Conservation (phyloP, 2,797 vertebrate species). For the Leptatherina wallacei region DNA sequence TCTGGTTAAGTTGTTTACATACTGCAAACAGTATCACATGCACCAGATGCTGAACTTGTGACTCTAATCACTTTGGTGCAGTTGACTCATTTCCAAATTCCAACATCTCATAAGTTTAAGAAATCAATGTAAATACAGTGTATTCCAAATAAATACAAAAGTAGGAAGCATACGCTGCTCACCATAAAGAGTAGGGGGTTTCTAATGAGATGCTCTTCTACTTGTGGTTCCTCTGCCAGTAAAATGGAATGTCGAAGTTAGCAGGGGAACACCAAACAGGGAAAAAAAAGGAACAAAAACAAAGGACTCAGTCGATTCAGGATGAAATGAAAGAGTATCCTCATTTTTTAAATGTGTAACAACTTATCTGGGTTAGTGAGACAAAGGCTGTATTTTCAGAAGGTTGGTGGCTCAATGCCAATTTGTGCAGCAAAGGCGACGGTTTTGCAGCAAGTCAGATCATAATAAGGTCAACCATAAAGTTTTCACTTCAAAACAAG, state of each 20-base stretch:
- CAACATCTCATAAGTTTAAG: too few relatives aligned
- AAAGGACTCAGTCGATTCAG: background rate
- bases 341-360: background rate
- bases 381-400: too few relatives aligned
- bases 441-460: background rate
- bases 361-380: too few relatives aligned
- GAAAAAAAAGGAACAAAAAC: background rate
- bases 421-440: too few relatives aligned
- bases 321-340: background rate
- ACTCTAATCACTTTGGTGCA: background rate
- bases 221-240: conserved; percentile 1
- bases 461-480: background rate
- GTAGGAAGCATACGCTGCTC: background rate
- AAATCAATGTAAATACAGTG: too few relatives aligned
- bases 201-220: background rate
- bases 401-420: too few relatives aligned
- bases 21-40: accelerated
- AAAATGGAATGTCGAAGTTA: background rate
- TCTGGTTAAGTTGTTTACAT: background rate
- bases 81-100: conserved; percentile 18
- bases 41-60: background rate
- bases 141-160: background rate
- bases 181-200: background rate
- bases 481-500: background rate
- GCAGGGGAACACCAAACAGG: conserved; percentile 35